These are phyloP conservation scores for Mayetiola destructor DNA, from an alignment of 2,888 invertebrate genomes.

Conservation along the genomic window DNA sequence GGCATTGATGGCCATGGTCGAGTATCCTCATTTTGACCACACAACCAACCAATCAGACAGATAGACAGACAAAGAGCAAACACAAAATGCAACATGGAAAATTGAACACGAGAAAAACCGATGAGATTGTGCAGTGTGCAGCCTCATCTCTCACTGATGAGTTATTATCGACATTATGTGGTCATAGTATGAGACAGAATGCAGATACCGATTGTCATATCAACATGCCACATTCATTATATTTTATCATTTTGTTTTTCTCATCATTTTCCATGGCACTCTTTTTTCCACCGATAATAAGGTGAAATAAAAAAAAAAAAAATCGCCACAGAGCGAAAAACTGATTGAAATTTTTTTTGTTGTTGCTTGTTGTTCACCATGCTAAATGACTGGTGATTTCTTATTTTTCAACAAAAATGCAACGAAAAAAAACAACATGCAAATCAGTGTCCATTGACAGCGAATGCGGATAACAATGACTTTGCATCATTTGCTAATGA, in stretches of 20 bases:
- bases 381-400: conserved; percentile 6
- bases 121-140: neutral
- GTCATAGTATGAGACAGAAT: conserved; percentile 5
- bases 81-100: neutral
- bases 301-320: neutral
- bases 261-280: neutral
- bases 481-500: conserved; percentile 1
- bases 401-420: neutral
- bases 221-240: too few species aligned
- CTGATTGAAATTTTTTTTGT: neutral
- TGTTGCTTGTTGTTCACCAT: conserved; percentile 4
- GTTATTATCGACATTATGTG: conserved; percentile 8
- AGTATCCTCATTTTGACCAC: too few species aligned
- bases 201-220: conserved; percentile 10
- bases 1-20: too few species aligned
- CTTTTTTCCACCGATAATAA: neutral
- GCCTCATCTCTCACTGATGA: neutral
- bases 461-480: neutral
- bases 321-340: neutral
- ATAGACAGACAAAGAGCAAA: conserved; percentile 11
- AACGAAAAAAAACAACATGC: neutral
- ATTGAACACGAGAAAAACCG: neutral
- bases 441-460: too few species aligned
- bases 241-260: too few species aligned
- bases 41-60: too few species aligned